Evolutionary conservation across 2,888 invertebrate genomes (phyloP).

Genomic region (Netelia inedita): DNA sequence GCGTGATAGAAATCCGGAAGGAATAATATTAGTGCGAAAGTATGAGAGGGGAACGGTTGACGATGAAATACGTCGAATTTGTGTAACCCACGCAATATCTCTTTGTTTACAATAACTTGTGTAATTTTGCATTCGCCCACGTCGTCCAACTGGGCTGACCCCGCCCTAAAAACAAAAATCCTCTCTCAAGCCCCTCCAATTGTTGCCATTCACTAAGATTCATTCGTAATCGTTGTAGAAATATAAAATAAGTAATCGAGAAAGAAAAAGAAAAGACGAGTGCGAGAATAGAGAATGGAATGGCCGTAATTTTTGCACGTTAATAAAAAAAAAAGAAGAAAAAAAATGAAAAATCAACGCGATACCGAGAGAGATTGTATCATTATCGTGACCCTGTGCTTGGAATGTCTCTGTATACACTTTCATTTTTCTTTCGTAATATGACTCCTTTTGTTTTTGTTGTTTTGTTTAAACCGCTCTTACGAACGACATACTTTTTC

Average conservation of each 20-base stretch:
- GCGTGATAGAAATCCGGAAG: constrained; percentile 49
- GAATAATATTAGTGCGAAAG: constrained; percentile 43
- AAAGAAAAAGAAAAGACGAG: constrained; percentile 52
- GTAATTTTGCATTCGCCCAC: constrained; percentile 44
- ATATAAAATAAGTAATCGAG: constrained; percentile 62
- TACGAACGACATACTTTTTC: constrained; percentile 22
- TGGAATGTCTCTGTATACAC: constrained; percentile 41
- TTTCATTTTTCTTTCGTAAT: constrained; percentile 34
- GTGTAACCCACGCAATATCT: constrained; percentile 49
- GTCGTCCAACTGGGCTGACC: constrained; percentile 26
- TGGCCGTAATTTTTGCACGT: constrained; percentile 70
- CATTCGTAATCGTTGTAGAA: constrained; percentile 65
- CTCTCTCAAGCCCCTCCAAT: constrained; percentile 41
- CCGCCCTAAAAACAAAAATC: constrained; percentile 16
- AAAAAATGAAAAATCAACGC: constrained; percentile 46
- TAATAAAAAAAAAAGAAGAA: constrained; percentile 61
- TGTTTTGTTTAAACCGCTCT: constrained; percentile 9
- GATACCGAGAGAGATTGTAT: constrained; percentile 48
- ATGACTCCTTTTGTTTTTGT: constrained; percentile 7
- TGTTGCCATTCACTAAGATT: constrained; percentile 66
- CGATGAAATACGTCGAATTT: constrained; percentile 27
- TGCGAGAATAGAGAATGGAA: constrained; percentile 59
- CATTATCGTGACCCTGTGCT: constrained; percentile 54
- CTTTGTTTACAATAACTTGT: constrained; percentile 36
- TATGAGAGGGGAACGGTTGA: constrained; percentile 23